Percentiles rank a stretch among this genome's conserved stretches.
Evolutionary conservation across 2,797 vertebrate species (phyloP).

Genomic region (Holocentrus rufus): DNA sequence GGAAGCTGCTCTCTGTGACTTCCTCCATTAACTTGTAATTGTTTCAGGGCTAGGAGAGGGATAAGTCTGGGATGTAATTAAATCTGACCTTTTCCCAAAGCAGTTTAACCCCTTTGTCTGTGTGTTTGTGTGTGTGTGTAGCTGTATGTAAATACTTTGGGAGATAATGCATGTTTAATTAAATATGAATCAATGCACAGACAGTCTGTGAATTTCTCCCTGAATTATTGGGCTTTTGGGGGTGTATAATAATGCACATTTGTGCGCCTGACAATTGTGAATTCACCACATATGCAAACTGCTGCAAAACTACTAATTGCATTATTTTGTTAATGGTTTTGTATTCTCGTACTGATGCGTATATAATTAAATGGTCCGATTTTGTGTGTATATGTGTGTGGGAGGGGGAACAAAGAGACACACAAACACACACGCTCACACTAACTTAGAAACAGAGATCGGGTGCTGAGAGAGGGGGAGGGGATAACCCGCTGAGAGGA

Average conservation of each 20-base stretch:
- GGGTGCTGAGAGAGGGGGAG: no score
- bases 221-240: neutral
- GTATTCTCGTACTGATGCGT: no score
- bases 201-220: conserved; percentile 21
- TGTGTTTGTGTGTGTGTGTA: conserved; percentile 34
- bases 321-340: neutral
- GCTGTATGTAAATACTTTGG: conserved; percentile 55
- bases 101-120: conserved; percentile 54
- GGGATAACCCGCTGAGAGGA: no score
- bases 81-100: conserved; percentile 72
- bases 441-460: no score
- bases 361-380: no score
- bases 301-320: neutral
- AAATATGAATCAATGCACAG: conserved; percentile 57
- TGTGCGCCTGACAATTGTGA: neutral
- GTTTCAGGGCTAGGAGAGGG: conserved; percentile 64
- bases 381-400: neutral
- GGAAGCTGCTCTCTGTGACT: conserved; percentile 58
- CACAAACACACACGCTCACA: no score
- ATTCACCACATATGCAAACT: neutral
- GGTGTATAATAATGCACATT: neutral
- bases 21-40: conserved; percentile 74
- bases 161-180: conserved; percentile 66
- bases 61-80: conserved; percentile 75
- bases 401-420: no score